Percentiles rank a stretch among this genome's conserved stretches.
These are phyloP conservation scores for Microctenopoma stevenorrisi DNA, from an alignment of 2,797 vertebrate genomes.

Conservation along the genomic window DNA sequence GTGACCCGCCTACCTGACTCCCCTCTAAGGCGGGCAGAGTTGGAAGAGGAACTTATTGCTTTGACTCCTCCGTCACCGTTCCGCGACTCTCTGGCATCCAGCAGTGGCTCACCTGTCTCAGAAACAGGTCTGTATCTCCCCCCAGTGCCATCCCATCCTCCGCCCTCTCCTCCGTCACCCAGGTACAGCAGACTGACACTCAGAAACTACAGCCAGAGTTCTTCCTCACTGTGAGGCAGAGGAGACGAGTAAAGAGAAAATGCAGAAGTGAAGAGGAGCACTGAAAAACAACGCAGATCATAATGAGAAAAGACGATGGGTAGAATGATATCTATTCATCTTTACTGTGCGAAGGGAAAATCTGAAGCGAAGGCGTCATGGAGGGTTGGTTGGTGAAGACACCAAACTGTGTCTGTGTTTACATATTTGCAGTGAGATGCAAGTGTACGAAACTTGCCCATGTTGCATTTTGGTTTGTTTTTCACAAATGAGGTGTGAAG, in stretches of 20 bases:
- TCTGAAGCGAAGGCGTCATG: slow-evolving; percentile 29
- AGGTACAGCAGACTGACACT: slow-evolving; percentile 93
- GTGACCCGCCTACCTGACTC: slow-evolving; percentile 84
- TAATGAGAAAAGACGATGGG: slow-evolving; percentile 24
- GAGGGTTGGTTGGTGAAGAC: slow-evolving; percentile 51
- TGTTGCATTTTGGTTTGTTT: slow-evolving; percentile 62
- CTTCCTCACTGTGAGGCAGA: slow-evolving; percentile 93
- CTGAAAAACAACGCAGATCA: slow-evolving; percentile 27
- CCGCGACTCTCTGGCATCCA: slow-evolving; percentile 94
- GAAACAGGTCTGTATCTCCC: slow-evolving; percentile 86
- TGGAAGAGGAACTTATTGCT: slow-evolving; percentile 95
- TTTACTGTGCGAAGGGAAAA: slow-evolving; percentile 17
- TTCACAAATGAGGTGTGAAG: slow-evolving; percentile 28
- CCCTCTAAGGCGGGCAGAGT: slow-evolving; percentile 85
- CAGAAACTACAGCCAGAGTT: slow-evolving; percentile 98
- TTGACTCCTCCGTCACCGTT: slow-evolving; percentile 98
- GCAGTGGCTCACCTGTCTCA: slow-evolving; percentile 89
- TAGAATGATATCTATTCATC: slow-evolving; percentile 41
- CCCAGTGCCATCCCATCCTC: slow-evolving; percentile 73
- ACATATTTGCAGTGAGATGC: slow-evolving; percentile 78
- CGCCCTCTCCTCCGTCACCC: slow-evolving; percentile 87
- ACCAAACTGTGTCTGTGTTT: slow-evolving; percentile 79
- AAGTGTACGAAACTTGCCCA: slow-evolving; percentile 46
- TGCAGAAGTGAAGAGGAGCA: slow-evolving; percentile 16
- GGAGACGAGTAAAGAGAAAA: slow-evolving; percentile 4